These are phyloP conservation scores for Holotrichia oblita DNA, from an alignment of 1,140 invertebrate genomes.

Conservation along the genomic window DNA sequence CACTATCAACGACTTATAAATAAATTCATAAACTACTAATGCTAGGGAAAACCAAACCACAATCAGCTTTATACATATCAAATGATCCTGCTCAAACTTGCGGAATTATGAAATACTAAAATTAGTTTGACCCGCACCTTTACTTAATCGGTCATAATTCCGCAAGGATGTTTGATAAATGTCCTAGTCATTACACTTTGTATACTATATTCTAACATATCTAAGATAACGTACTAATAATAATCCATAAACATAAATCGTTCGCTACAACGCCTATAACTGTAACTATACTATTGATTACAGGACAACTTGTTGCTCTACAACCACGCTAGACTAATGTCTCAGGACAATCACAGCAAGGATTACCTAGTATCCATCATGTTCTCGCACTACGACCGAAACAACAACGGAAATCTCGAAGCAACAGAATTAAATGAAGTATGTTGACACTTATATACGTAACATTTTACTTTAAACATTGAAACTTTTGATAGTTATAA, in stretches of 20 bases:
- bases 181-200: not conserved
- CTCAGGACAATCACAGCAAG: slow-evolving; percentile 70
- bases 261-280: not conserved
- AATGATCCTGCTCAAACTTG: too few species aligned
- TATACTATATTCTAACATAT: too few species aligned
- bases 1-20: too few species aligned
- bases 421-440: slow-evolving; percentile 73
- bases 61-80: too few species aligned
- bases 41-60: too few species aligned
- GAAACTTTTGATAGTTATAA: not conserved
- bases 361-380: slow-evolving; percentile 80
- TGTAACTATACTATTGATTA: slow-evolving; percentile 43
- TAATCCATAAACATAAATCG: not conserved
- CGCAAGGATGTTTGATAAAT: not conserved
- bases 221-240: too few species aligned
- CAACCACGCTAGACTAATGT: slow-evolving; percentile 76
- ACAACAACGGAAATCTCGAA: slow-evolving; percentile 76
- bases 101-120: too few species aligned
- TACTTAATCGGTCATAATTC: not conserved
- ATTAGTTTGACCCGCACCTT: not conserved
- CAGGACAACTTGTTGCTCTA: slow-evolving; percentile 79
- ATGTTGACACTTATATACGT: slow-evolving; percentile 41
- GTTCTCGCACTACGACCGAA: slow-evolving; percentile 82
- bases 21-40: too few species aligned
- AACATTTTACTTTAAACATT: not conserved